phyloP scores from a whole-genome alignment of 2,113 vertebrate genomes.

The Romanogobio albipinnatus region DNA sequence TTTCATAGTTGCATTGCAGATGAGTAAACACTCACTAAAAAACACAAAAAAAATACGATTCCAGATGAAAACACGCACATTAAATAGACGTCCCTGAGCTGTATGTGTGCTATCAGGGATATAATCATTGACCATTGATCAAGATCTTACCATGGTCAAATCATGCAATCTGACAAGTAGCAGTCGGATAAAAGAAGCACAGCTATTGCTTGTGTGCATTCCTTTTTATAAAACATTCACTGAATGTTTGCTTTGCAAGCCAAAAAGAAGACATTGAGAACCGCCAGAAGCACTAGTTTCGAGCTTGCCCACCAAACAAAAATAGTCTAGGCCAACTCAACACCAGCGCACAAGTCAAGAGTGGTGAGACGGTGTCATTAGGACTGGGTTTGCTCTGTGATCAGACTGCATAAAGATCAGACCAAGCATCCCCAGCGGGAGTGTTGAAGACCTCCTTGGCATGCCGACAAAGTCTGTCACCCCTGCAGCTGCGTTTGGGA shows the following conservation, averaged over 20 bases:
- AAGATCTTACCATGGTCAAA: background rate
- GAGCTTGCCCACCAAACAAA: conserved; percentile 31
- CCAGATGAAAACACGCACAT: too few relatives aligned
- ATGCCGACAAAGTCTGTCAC: background rate
- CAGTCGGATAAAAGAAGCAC: background rate
- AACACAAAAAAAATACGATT: too few relatives aligned
- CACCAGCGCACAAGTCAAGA: background rate
- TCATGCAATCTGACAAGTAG: too few relatives aligned
- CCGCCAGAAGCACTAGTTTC: background rate
- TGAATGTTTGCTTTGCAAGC: conserved; percentile 9
- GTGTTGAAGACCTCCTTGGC: conserved; percentile 26
- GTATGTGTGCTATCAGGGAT: too few relatives aligned
- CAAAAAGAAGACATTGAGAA: conserved; percentile 8
- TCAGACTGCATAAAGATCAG: conserved; percentile 7
- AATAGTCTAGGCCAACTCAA: background rate
- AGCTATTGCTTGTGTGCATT: background rate
- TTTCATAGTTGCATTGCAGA: too few relatives aligned
- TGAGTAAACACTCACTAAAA: too few relatives aligned
- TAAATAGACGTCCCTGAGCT: too few relatives aligned
- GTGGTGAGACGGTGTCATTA: conserved; percentile 35
- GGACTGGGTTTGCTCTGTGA: conserved; percentile 42
- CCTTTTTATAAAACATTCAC: conserved; percentile 1
- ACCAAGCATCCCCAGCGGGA: conserved; percentile 20
- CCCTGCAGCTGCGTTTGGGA: conserved; percentile 52
- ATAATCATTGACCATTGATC: background rate